Conservation (phyloP, 1,140 invertebrate genomes). For the Drosophila tani region DNA sequence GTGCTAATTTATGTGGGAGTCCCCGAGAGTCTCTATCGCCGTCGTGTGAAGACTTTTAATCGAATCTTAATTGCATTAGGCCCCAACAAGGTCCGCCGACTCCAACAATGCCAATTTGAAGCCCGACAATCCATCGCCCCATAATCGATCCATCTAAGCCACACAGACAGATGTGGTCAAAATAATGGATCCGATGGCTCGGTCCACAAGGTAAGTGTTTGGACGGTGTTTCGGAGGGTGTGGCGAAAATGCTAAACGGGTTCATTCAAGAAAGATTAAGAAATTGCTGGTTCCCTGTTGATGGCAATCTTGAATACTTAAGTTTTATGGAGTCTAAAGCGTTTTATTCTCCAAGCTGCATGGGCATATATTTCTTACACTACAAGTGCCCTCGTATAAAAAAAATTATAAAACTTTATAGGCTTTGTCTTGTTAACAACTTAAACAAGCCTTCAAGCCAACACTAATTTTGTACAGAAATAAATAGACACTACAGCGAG, state of each 20-base stretch:
- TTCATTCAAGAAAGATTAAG: neutral
- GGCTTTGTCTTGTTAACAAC: no score
- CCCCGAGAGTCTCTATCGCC: slow-evolving; percentile 3
- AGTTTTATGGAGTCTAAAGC: neutral
- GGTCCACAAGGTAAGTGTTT: neutral
- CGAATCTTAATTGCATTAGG: slow-evolving; percentile 70
- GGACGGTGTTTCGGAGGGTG: neutral
- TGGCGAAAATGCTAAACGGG: neutral
- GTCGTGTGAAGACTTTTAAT: slow-evolving; percentile 77
- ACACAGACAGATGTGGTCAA: neutral
- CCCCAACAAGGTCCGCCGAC: slow-evolving; percentile 59
- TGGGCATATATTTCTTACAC: no score
- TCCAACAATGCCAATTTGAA: slow-evolving; percentile 32
- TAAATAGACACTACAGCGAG: no score
- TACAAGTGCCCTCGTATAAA: neutral
- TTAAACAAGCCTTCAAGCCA: neutral
- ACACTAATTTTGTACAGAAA: neutral
- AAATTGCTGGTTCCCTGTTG: neutral
- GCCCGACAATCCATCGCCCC: slow-evolving; percentile 36
- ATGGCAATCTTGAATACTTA: neutral
- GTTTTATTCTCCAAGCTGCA: neutral
- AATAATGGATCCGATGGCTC: neutral
- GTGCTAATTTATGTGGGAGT: slow-evolving; percentile 80
- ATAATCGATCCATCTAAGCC: slow-evolving; percentile 28
- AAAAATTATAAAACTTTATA: no score